Percentiles rank a stretch among this genome's conserved stretches.
These are phyloP conservation scores for Tinea trinotella DNA, from an alignment of 2,888 invertebrate species.

Conservation along the genomic window DNA sequence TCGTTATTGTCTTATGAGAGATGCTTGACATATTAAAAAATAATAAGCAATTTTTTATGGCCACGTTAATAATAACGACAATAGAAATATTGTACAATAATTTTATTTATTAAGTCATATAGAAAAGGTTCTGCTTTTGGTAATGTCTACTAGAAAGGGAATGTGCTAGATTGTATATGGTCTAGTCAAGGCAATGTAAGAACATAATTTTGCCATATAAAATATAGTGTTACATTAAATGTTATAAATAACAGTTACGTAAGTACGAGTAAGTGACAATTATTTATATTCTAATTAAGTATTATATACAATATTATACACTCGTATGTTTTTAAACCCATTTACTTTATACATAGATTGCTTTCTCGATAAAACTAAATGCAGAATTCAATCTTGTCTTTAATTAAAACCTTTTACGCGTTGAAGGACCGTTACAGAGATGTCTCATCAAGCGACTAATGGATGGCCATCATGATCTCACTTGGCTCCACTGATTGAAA, in stretches of 20 bases:
- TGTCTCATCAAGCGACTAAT: conserved; percentile 15
- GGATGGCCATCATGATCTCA: conserved; percentile 14
- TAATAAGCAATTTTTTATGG: not conserved
- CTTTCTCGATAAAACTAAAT: conserved; percentile 13
- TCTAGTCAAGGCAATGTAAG: not conserved
- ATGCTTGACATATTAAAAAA: not conserved
- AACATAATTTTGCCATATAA: not conserved
- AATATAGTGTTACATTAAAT: not conserved
- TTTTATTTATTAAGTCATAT: not conserved
- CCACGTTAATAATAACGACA: not conserved
- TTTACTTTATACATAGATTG: not conserved
- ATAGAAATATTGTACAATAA: not conserved
- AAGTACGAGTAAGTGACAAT: no score
- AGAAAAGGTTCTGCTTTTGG: not conserved
- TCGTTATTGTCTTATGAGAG: conserved; percentile 3
- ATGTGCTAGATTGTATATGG: not conserved
- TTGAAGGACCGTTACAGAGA: conserved; percentile 16
- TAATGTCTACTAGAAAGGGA: not conserved
- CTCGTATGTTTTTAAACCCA: no score
- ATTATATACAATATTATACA: no score
- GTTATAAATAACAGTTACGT: no score
- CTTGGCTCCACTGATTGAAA: conserved; percentile 9
- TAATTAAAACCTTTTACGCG: conserved; percentile 19
- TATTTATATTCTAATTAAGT: no score
- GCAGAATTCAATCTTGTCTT: conserved; percentile 17